Percentiles rank a stretch among this genome's conserved stretches.
phyloP scores from a whole-genome alignment of 35 echinoderm and acorn worm genomes.

The Amphiura filiformis region DNA sequence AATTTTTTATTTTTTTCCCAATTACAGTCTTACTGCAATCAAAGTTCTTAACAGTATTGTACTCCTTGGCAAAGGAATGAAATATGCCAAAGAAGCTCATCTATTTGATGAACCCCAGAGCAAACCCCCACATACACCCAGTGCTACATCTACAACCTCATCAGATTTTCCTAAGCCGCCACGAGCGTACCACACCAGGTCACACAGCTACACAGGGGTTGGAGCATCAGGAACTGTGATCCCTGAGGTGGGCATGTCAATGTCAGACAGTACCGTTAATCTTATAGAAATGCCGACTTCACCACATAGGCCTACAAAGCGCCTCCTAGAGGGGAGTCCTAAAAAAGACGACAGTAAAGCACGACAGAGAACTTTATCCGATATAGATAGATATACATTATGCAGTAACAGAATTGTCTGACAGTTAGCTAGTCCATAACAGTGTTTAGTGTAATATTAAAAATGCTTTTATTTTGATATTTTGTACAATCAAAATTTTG shows the following conservation, averaged over 20 bases:
- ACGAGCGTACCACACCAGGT: background rate
- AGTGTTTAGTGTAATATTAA: too few species aligned
- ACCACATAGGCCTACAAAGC: background rate
- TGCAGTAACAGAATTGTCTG: conserved; percentile 75
- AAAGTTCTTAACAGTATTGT: conserved; percentile 71
- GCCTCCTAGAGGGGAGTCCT: conserved; percentile 5
- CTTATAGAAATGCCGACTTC: conserved; percentile 11
- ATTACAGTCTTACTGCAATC: conserved; percentile 42
- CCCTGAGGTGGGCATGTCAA: background rate
- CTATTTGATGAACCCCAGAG: conserved; percentile 14
- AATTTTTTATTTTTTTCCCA: too few species aligned
- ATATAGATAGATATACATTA: conserved; percentile 70
- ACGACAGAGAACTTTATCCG: conserved; percentile 29
- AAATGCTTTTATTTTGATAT: too few species aligned
- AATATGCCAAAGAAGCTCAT: conserved; percentile 56
- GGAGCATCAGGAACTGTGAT: background rate
- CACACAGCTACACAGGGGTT: background rate
- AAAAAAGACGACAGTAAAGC: conserved; percentile 3
- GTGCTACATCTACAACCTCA: background rate
- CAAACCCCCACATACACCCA: conserved; percentile 7
- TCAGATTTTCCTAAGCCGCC: background rate
- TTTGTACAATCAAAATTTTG: too few species aligned
- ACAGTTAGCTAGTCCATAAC: too few species aligned
- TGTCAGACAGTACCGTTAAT: conserved; percentile 44
- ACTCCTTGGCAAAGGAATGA: conserved; percentile 54